These are phyloP conservation scores for Brenthis hecate DNA, from an alignment of 2,888 invertebrate species.

Conservation along the genomic window DNA sequence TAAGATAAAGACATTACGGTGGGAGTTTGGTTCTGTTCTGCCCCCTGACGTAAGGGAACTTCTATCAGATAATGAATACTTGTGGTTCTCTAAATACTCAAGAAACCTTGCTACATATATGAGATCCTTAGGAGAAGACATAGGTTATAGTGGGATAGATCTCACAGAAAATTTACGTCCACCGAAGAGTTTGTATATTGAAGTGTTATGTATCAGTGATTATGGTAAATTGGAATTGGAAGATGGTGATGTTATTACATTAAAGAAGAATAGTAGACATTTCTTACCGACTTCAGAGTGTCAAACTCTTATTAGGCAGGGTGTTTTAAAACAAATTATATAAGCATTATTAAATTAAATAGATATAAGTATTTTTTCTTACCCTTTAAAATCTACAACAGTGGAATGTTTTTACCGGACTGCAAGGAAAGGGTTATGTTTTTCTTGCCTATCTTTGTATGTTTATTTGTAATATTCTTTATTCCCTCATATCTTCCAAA, in stretches of 20 bases:
- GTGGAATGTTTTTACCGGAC: too few relatives aligned
- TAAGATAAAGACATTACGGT: constrained; percentile 92
- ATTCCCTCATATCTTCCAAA: too few relatives aligned
- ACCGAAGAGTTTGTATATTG: constrained; percentile 95
- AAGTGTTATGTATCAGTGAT: constrained; percentile 94
- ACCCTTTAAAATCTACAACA: too few relatives aligned
- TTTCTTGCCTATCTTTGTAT: too few relatives aligned
- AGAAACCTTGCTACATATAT: constrained; percentile 93
- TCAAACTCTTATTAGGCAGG: constrained; percentile 94
- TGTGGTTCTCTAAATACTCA: constrained; percentile 95
- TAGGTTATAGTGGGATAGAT: constrained; percentile 88
- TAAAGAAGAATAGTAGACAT: constrained; percentile 96
- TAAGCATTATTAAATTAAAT: constrained; percentile 41
- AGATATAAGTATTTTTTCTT: too few relatives aligned
- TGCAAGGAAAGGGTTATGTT: too few relatives aligned
- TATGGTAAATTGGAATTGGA: constrained; percentile 97
- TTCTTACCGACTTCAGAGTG: constrained; percentile 93
- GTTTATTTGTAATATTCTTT: too few relatives aligned
- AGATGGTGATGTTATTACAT: constrained; percentile 93
- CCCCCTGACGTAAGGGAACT: constrained; percentile 92
- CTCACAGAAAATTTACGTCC: constrained; percentile 93
- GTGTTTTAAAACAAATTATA: constrained; percentile 90
- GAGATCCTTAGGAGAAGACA: constrained; percentile 91
- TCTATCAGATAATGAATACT: constrained; percentile 90
- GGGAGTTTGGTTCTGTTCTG: constrained; percentile 97